Base-by-base conservation (phyloP, 2,797 vertebrate species). In the Enteromius viviparus region DNA sequence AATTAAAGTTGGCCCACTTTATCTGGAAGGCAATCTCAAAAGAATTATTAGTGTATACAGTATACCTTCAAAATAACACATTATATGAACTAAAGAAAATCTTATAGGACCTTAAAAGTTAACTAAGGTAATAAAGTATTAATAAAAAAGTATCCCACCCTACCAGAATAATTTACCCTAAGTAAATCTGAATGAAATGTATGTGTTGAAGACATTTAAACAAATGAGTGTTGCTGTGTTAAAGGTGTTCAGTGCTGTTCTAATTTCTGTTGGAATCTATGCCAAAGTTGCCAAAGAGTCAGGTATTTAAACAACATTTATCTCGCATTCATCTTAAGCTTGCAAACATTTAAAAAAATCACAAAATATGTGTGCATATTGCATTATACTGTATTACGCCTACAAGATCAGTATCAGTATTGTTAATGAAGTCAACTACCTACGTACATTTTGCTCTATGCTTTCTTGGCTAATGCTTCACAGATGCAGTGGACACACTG, bases 401-500 rank as follows among this genome's bases (percentile, higher is more conserved):
- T 75, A 37, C 10, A 4, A 37, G 3, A 37, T 37, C 11, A 55
- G 19, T 15, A 47, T 26, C n/a, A n/a, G 3, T 53, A n/a, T 29
- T 19, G 47, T 66, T 65, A 29, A 19, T 60, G 23, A 14, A 26
- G 58, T 32, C 29, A 53, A 4, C 10, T 4, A n/a, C 11, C 12
- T 0, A 0, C 51, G 15, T 51, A 29, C 26, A n/a, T 78, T 37
- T 26, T 76, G 10, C 1, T 1, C 12, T 37, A 9, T 23, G 17
- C 62, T 6, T 32, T 37, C 2, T 23, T 58, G n/a, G 23, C 14
- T 42, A 15, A 58, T 80, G 15, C 34, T 65, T 83, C 7, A 14
- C 84, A 96, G 95, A 94, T 91, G 94, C 93, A 26, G 93, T 96
- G 37, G 95, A 96, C 88, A 95, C 94, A 0, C 88, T 96, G 70